Percentiles rank a stretch among this genome's conserved stretches.
Evolutionary conservation across 2,797 vertebrate genomes (phyloP).

Genomic region (Dryobates pubescens): DNA sequence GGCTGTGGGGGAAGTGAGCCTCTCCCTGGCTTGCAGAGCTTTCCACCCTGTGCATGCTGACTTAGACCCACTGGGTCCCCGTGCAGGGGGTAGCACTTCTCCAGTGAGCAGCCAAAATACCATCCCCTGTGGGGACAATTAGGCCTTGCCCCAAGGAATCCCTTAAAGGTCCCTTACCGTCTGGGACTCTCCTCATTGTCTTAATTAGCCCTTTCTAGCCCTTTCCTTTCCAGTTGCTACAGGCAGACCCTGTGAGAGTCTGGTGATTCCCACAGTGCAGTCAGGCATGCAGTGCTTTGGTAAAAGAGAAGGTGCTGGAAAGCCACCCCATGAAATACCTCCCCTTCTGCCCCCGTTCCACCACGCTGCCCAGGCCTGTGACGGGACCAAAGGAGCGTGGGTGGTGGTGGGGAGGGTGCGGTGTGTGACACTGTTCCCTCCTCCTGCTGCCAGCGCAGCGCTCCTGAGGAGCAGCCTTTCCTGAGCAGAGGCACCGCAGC

Average conservation of each 20-base stretch:
- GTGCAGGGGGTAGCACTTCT: background rate
- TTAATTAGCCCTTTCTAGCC: slow-evolving; percentile 55
- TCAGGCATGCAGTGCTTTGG: background rate
- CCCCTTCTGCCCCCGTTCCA: background rate
- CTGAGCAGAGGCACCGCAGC: background rate
- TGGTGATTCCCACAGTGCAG: background rate
- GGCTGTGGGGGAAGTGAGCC: rapidly evolving
- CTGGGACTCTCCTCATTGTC: slow-evolving; percentile 4
- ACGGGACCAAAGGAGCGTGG: rapidly evolving
- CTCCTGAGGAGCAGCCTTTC: background rate
- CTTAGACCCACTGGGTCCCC: background rate
- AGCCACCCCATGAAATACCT: background rate
- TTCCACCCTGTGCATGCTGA: too few species aligned
- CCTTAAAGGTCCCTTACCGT: slow-evolving; percentile 34
- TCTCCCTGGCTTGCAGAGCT: background rate
- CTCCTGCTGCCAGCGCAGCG: rapidly evolving
- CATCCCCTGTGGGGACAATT: background rate
- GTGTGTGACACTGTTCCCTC: rapidly evolving
- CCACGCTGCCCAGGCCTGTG: background rate
- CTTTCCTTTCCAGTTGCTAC: background rate
- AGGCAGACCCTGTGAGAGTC: slow-evolving; percentile 8
- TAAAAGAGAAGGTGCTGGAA: slow-evolving; percentile 19
- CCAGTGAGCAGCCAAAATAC: background rate
- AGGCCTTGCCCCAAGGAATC: background rate
- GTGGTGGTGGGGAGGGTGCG: rapidly evolving